Conservation (phyloP, 2,113 vertebrate genomes). For the Ictalurus furcatus region DNA sequence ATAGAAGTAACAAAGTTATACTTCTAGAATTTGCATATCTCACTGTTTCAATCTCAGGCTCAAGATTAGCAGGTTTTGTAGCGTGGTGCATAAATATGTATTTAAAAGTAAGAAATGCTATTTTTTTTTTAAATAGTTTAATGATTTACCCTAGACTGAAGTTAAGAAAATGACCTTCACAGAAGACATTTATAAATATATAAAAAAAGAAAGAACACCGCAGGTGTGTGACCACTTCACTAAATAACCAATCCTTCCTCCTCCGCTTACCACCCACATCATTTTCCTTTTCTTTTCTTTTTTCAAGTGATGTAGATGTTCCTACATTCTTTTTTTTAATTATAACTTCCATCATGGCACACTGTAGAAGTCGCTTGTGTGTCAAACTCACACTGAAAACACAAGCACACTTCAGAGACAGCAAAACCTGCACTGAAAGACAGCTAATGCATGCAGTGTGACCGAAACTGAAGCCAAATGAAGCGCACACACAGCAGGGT, state of each 20-base stretch:
- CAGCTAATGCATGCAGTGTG: constrained; percentile 25
- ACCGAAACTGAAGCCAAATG: constrained; percentile 22
- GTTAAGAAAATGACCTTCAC: neutral
- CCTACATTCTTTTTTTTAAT: neutral
- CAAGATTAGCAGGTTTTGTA: neutral
- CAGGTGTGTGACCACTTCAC: neutral
- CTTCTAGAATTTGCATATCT: neutral
- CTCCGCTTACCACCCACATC: neutral
- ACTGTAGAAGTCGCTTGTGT: neutral
- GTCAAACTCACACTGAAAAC: neutral
- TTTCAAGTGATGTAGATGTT: neutral
- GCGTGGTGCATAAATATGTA: neutral
- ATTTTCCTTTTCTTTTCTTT: too few relatives aligned
- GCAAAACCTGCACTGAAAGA: neutral
- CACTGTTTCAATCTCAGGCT: neutral
- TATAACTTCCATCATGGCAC: neutral
- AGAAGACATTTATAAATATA: neutral
- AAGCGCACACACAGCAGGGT: constrained; percentile 16
- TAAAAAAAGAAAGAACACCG: neutral
- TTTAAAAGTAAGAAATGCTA: neutral
- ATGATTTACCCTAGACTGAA: neutral
- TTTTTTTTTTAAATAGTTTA: neutral
- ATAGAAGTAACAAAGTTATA: neutral
- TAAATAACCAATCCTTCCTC: neutral
- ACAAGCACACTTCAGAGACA: constrained; percentile 24